Conservation (phyloP, 2,113 vertebrate species). For the Strix uralensis region DNA sequence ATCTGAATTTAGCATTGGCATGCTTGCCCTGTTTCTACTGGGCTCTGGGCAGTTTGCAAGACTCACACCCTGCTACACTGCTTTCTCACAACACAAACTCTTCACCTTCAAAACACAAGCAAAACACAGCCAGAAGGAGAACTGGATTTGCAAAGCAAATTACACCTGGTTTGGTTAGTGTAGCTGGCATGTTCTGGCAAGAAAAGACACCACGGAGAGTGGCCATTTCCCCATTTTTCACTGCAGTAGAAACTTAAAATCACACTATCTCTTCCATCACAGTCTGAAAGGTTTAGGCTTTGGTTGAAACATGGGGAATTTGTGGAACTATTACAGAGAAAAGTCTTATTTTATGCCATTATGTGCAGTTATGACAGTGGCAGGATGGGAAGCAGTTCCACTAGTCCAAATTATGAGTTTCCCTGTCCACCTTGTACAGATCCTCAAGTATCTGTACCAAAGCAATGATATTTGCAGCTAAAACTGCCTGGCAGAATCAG, state of each 20-base stretch:
- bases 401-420: not conserved
- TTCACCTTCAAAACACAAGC: not conserved
- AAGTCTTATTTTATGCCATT: not conserved
- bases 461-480: not conserved
- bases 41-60: not conserved
- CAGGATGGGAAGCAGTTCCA: not conserved
- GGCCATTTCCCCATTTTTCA: not conserved
- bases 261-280: not conserved
- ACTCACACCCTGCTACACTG: not conserved
- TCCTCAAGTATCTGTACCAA: not conserved
- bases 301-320: not conserved
- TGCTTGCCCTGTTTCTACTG: not conserved
- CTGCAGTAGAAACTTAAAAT: not conserved
- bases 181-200: not conserved
- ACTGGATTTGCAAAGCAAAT: not conserved
- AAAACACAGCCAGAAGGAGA: not conserved
- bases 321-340: not conserved
- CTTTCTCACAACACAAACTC: not conserved
- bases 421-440: not conserved
- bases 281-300: not conserved
- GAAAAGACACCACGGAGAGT: not conserved
- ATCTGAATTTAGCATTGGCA: not conserved
- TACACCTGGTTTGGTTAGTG: not conserved
- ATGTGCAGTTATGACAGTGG: not conserved
- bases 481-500: not conserved